These are phyloP conservation scores for Pollenia angustigena DNA, from an alignment of 2,888 invertebrate species.

Conservation along the genomic window DNA sequence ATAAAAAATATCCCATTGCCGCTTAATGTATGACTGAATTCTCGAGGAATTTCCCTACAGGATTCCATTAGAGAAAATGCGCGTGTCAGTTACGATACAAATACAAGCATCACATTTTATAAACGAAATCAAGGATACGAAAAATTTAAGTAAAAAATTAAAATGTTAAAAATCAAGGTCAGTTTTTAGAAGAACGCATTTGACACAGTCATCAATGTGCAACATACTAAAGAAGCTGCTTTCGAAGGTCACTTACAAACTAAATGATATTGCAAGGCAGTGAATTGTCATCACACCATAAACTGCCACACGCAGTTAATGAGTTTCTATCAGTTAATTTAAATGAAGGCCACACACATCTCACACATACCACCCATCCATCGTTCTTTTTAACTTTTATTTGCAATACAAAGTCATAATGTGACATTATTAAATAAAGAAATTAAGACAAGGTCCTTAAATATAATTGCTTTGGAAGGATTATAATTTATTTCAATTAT, in stretches of 20 bases:
- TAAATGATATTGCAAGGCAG: constrained; percentile 63
- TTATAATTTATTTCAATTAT: constrained; percentile 29
- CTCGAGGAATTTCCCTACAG: constrained; percentile 42
- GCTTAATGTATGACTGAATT: constrained; percentile 14
- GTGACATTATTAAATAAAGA: constrained; percentile 52
- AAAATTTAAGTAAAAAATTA: constrained; percentile 10
- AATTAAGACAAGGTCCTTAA: constrained; percentile 36
- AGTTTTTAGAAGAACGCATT: background rate
- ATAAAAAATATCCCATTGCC: constrained; percentile 1
- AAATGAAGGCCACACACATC: constrained; percentile 52
- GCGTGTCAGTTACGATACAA: constrained; percentile 41
- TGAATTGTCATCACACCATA: constrained; percentile 76
- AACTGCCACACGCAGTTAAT: constrained; percentile 83
- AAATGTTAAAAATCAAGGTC: constrained; percentile 56
- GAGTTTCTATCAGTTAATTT: constrained; percentile 22
- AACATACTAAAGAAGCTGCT: constrained; percentile 44
- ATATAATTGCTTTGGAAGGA: constrained; percentile 24
- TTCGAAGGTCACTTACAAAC: constrained; percentile 18
- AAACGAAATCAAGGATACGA: constrained; percentile 12
- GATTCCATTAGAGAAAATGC: constrained; percentile 57
- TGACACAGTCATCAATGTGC: constrained; percentile 21
- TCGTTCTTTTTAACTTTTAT: background rate
- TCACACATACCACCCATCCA: constrained; percentile 17
- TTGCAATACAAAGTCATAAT: constrained; percentile 47
- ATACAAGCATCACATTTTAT: background rate